Base-by-base conservation (phyloP, 2,113 vertebrate species). In the Amazona vittata region DNA sequence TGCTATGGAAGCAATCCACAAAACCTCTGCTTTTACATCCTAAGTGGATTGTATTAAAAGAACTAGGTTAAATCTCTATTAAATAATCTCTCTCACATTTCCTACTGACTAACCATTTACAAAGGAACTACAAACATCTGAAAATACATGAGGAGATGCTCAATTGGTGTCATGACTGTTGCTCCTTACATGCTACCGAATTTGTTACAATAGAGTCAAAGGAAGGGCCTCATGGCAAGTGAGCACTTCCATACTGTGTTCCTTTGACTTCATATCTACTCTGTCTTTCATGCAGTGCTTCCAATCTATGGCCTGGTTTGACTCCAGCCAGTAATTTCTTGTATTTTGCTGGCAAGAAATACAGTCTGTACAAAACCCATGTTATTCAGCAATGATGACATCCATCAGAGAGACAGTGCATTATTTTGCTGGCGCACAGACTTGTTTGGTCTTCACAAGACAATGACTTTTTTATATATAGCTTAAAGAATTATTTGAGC, bases 291-390 rank as follows among this genome's bases (percentile, higher is more conserved):
- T n/a, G 20, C 74, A 53, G 63, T 50, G 60, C 57, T 86, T 88
- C 49, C 14, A 46, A 10, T 14, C 35, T 70, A 43, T 8, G 22
- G 68, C 41, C 24, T 31, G 84, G 60, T 25, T 90, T 74, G 37
- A 86, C 69, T 80, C 69, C 15, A 78, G 49, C 24, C 57, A 80
- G 39, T 65, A 39, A 91, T 64, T 94, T 71, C 29, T 84, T 79
- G 28, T 79, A 49, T 62, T 91, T 95, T 88, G 22, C 83, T 92
- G 31, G 75, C 80, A 85, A 73, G 79, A 93, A 97, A 71, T 57
- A 63, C 11, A 35, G 28, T 76, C 77, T 93, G 31, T 87, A 12
- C 60, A 80, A n/a, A 77, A 10, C 3, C 39, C 44, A 25, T 35
- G 82, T 55, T 86, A 65, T 64, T 93, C 77, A 86, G 41, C 41